Percentiles rank a stretch among this genome's conserved stretches.
These are phyloP conservation scores for Zaprionus lineosus DNA, from an alignment of 2,888 invertebrate species.

Conservation along the genomic window DNA sequence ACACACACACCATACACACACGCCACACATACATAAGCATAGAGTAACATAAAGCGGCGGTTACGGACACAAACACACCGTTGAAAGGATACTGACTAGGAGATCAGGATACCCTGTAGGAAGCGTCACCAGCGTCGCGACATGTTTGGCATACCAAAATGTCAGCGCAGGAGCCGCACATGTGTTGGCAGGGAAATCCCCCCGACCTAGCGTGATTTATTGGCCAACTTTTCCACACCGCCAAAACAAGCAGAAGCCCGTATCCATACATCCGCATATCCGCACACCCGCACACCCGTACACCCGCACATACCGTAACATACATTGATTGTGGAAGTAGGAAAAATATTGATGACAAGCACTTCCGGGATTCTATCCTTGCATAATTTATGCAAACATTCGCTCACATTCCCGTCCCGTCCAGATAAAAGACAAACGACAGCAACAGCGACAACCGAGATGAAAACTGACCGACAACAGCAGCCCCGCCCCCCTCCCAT, in stretches of 20 bases:
- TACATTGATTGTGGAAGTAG: too few species aligned
- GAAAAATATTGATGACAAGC: conserved; percentile 72
- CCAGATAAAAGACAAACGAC: conserved; percentile 30
- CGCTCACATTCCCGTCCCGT: conserved; percentile 27
- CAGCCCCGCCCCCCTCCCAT: conserved; percentile 19
- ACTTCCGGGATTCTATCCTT: conserved; percentile 65
- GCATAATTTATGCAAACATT: conserved; percentile 77
- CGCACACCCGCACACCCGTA: conserved; percentile 12
- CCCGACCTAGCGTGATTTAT: conserved; percentile 42
- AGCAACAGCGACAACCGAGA: conserved; percentile 32
- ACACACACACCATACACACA: not conserved
- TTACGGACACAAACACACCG: too few species aligned
- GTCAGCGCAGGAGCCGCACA: conserved; percentile 38
- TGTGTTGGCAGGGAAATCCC: conserved; percentile 20
- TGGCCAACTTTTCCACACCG: conserved; percentile 39
- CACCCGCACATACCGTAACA: not conserved
- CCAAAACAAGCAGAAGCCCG: too few species aligned
- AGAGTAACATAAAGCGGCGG: too few species aligned
- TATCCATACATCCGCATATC: conserved; percentile 8
- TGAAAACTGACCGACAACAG: conserved; percentile 41
- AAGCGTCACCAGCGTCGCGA: conserved; percentile 43
- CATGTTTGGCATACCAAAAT: conserved; percentile 72
- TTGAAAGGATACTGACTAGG: too few species aligned
- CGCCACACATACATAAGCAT: too few species aligned
- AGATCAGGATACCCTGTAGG: conserved; percentile 3